Percentiles rank a stretch among this genome's conserved stretches.
Conservation (phyloP, 2,888 invertebrate species). For the Drosophila kuntzei region DNA sequence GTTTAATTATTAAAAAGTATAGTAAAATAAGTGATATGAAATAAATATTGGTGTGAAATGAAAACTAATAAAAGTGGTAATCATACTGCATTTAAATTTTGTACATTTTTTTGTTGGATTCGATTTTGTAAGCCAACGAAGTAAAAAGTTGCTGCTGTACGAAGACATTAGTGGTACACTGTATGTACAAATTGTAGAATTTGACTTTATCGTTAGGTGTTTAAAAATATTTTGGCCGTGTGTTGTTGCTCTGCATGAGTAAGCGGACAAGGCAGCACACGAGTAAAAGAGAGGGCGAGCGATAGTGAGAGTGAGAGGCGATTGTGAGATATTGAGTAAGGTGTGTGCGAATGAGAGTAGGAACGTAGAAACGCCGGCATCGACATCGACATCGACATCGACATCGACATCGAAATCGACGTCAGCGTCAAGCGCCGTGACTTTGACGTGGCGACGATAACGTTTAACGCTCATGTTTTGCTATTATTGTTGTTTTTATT, state of each 20-base stretch:
- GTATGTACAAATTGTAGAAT: slow-evolving; percentile 16
- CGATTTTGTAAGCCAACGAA: no score
- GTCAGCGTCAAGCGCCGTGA: slow-evolving; percentile 66
- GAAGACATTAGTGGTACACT: no score
- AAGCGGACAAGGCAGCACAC: slow-evolving; percentile 18
- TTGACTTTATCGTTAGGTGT: slow-evolving; percentile 38
- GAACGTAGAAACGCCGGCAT: slow-evolving; percentile 53
- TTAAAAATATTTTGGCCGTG: slow-evolving; percentile 52
- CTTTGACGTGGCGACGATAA: slow-evolving; percentile 70
- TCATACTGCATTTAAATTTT: no score
- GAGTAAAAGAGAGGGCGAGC: neutral
- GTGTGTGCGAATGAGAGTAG: slow-evolving; percentile 38
- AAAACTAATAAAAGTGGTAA: no score
- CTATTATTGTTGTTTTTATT: slow-evolving; percentile 29
- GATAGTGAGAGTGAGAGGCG: neutral
- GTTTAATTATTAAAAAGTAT: no score
- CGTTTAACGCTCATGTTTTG: slow-evolving; percentile 56
- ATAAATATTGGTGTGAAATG: no score
- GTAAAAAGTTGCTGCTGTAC: no score
- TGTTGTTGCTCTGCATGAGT: slow-evolving; percentile 36
- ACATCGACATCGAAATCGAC: slow-evolving; percentile 23
- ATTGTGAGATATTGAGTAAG: slow-evolving; percentile 27
- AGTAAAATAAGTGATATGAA: no score
- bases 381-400: slow-evolving; percentile 7
- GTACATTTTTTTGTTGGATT: no score